Evolutionary conservation across 2,888 invertebrate species (phyloP).

Genomic region (Deroplatys truncata): DNA sequence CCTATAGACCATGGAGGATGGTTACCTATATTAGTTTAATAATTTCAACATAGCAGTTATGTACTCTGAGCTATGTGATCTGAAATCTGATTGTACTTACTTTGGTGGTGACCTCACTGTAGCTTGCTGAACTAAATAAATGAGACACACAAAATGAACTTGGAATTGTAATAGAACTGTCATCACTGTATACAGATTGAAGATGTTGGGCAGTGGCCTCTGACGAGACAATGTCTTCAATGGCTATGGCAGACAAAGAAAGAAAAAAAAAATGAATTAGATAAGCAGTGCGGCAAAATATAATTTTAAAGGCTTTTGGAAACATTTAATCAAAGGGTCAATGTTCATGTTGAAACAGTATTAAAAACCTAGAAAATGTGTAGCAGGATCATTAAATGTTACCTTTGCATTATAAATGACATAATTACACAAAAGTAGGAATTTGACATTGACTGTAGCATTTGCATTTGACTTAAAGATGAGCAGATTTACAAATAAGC

Average conservation of each 20-base stretch:
- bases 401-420: no score
- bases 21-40: no score
- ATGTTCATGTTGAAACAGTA: no score
- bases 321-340: neutral
- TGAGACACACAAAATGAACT: conserved; percentile 87
- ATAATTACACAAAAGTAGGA: no score
- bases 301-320: neutral
- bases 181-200: conserved; percentile 93
- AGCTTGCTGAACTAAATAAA: conserved; percentile 84
- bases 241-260: conserved; percentile 63
- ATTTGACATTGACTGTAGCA: no score
- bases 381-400: no score
- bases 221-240: conserved; percentile 87
- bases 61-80: no score
- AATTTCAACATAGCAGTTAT: no score
- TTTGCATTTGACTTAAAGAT: no score
- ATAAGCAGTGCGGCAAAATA: neutral
- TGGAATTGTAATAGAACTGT: conserved; percentile 93
- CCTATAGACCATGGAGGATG: no score
- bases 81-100: conserved; percentile 45
- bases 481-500: no score
- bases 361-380: no score
- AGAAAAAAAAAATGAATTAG: neutral
- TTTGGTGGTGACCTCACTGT: conserved; percentile 64
- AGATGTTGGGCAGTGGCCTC: conserved; percentile 95